Base-by-base conservation (phyloP, 2,888 invertebrate species). In the Patella depressa region DNA sequence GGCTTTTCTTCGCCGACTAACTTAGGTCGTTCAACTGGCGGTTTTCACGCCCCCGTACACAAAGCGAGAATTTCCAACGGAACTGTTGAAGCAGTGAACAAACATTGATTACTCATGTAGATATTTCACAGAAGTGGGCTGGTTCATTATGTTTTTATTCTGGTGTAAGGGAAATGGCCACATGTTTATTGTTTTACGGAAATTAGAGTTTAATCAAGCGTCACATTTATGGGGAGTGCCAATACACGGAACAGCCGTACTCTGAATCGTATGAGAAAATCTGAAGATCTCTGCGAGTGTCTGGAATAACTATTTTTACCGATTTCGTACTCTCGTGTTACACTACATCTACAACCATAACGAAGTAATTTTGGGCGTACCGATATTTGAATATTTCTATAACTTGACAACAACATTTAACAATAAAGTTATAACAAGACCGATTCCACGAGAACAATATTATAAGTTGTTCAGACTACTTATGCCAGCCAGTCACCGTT, bases 251-350 rank as follows among this genome's bases (percentile, higher is more conserved):
- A 65, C 65, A 65, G 65, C 65, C 12, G 12, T 24, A 65, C 45
- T 45, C 45, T 45, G 45, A 45, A 45, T 45, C 45, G 45, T 65
- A 24, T 65, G 24, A 65, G 65, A 65, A 65, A 65, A 65, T 19
- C 65, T 65, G 65, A 19, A 65, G 19, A 24, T 65, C 45, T 65
- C 65, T 65, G 65, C 19, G 65, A 65, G 24, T 19, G 65, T 65
- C 65, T 65, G 65, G 65, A 65, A 65, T 65, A 65, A 15, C 65
- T 65, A 65, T 65, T 24, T 65, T 65, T 24, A 65, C 65, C 65
- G 65, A 65, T 24, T 65, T 65, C 24, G 65, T 65, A 65, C 65
- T 65, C 19, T 65, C 65, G 65, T 65, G 24, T 65, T 65, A 65
- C 65, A 65, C 65, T 14, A 19, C 12, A 65, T 65, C 65, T 24